Conservation (phyloP, 2,797 vertebrate genomes). For the Mormyrus proboscirostris region DNA sequence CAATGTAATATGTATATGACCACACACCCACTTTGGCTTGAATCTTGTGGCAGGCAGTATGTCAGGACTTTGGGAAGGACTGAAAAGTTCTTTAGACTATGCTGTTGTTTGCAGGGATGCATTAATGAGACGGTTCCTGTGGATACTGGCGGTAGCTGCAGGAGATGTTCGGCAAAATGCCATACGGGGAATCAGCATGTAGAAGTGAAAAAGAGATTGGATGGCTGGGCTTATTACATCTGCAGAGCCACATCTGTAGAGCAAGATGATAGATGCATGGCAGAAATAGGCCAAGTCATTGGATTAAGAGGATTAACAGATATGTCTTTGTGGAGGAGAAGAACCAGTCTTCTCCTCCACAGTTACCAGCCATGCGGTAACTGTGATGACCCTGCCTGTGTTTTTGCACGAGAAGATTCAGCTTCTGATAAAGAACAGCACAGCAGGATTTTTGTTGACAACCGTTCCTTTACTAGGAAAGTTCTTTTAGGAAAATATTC, state of each 20-base stretch:
- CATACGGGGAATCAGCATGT: neutral
- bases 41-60: neutral
- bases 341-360: neutral
- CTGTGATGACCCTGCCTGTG: neutral
- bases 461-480: neutral
- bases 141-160: neutral
- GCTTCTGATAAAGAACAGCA: neutral
- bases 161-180: neutral
- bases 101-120: neutral
- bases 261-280: neutral
- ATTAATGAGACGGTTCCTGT: neutral
- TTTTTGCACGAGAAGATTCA: neutral
- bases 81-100: neutral
- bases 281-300: neutral
- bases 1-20: neutral
- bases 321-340: neutral
- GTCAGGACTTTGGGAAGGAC: neutral
- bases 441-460: neutral
- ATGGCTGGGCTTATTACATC: neutral
- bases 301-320: neutral
- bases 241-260: neutral
- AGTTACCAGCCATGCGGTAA: neutral
- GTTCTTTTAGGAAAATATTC: neutral
- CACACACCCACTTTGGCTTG: neutral
- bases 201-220: neutral